phyloP scores from a whole-genome alignment of 2,888 invertebrate species.

The Ephialtes manifestator region DNA sequence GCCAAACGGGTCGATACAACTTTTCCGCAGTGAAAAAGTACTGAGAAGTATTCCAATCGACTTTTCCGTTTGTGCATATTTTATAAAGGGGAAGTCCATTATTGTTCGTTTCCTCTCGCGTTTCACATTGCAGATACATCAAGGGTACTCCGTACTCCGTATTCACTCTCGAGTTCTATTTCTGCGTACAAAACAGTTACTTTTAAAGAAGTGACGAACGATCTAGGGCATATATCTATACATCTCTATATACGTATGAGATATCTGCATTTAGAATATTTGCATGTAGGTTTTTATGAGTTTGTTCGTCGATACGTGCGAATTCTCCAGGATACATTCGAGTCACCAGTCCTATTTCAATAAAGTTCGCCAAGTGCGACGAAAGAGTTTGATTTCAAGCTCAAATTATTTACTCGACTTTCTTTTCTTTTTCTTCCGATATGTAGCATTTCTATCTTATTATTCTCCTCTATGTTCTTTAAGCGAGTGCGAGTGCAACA shows the following conservation, averaged over 20 bases:
- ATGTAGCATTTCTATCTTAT: not conserved
- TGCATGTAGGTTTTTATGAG: not conserved
- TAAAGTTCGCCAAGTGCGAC: not conserved
- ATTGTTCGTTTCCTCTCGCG: constrained; percentile 35
- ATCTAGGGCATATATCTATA: not conserved
- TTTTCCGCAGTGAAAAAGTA: constrained; percentile 46
- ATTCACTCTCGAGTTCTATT: not conserved
- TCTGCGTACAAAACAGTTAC: not conserved
- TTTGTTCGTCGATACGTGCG: not conserved
- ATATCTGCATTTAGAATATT: not conserved
- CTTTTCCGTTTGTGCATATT: constrained; percentile 56
- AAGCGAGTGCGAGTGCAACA: too few species aligned
- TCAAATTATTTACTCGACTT: not conserved
- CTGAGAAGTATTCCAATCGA: constrained; percentile 55
- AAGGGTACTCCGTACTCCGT: constrained; percentile 3
- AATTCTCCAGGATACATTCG: not conserved
- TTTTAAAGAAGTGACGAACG: not conserved
- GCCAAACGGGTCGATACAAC: constrained; percentile 37
- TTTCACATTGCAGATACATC: not conserved
- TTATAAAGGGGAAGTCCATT: constrained; percentile 53
- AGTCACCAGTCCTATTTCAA: not conserved
- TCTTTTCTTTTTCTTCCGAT: not conserved
- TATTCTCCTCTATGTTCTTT: too few species aligned
- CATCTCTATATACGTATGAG: not conserved
- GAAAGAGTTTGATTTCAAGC: not conserved